These are phyloP conservation scores for Baryphthengus martii DNA, from an alignment of 2,113 vertebrate genomes.

Conservation along the genomic window DNA sequence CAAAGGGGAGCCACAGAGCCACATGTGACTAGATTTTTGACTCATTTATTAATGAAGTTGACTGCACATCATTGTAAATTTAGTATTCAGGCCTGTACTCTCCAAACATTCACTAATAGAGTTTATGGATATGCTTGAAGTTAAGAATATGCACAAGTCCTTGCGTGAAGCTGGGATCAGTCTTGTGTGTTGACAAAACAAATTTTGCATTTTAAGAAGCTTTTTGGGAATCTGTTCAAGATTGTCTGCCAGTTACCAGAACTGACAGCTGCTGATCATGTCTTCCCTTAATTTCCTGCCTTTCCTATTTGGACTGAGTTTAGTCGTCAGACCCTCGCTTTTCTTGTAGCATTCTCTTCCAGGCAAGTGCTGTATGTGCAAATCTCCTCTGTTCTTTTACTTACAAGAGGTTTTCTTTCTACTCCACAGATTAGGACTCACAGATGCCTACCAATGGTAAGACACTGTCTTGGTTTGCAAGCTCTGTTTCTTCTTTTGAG, in stretches of 20 bases:
- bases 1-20: background rate
- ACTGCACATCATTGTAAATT: background rate
- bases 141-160: background rate
- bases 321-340: background rate
- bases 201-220: background rate
- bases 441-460: slow-evolving; percentile 90
- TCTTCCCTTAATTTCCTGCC: background rate
- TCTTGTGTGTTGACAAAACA: background rate
- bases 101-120: background rate
- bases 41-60: background rate
- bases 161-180: background rate
- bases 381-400: background rate
- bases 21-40: background rate
- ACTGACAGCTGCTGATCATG: background rate
- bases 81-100: background rate
- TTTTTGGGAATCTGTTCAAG: background rate
- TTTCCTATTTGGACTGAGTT: background rate
- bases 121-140: background rate
- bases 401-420: slow-evolving; percentile 34
- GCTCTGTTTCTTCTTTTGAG: background rate
- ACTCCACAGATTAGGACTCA: slow-evolving; percentile 80
- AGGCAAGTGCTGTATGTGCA: background rate
- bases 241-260: background rate
- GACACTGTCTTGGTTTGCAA: background rate
- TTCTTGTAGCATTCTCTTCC: background rate